A percentile compares a stretch with the other conserved stretches of the same genome.
phyloP scores from a whole-genome alignment of 2,888 invertebrate species.

The Archaeoteleia sp. region DNA sequence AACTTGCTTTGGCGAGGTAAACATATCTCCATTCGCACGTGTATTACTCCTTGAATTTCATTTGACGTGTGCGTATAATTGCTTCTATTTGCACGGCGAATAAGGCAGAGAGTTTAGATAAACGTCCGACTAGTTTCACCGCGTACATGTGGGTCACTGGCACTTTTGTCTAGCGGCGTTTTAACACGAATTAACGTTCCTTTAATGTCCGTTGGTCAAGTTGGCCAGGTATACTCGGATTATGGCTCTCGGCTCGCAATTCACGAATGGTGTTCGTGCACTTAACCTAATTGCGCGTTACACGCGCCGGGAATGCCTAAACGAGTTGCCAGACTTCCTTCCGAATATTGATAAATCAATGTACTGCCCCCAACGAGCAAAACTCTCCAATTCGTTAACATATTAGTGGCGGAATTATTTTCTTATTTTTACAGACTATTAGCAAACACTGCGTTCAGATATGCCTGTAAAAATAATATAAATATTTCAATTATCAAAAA shows the following conservation, averaged over 20 bases:
- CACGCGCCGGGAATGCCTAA: slow-evolving; percentile 51
- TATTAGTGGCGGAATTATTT: no score
- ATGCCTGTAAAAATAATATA: no score
- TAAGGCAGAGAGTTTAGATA: slow-evolving; percentile 42
- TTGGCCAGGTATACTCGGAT: slow-evolving; percentile 46
- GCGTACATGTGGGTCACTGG: slow-evolving; percentile 57
- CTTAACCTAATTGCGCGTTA: slow-evolving; percentile 60
- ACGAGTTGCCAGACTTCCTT: slow-evolving; percentile 37
- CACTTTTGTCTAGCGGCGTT: slow-evolving; percentile 58
- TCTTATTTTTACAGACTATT: no score
- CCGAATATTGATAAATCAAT: slow-evolving; percentile 9
- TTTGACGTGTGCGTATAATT: slow-evolving; percentile 11
- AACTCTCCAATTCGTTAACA: background rate
- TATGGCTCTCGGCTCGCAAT: slow-evolving; percentile 38
- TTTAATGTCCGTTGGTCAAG: slow-evolving; percentile 48
- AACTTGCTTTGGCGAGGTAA: background rate
- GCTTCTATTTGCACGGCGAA: slow-evolving; percentile 21
- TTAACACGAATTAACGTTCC: slow-evolving; percentile 26
- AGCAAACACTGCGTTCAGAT: no score
- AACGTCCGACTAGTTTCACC: slow-evolving; percentile 29
- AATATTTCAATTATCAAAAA: no score
- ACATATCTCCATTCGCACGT: background rate
- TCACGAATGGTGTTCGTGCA: slow-evolving; percentile 26
- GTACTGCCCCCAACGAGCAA: background rate
- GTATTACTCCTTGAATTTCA: background rate